A percentile compares a stretch with the other conserved stretches of the same genome.
Evolutionary conservation across 2,888 invertebrate genomes (phyloP).

Genomic region (Pseudoips prasinana): DNA sequence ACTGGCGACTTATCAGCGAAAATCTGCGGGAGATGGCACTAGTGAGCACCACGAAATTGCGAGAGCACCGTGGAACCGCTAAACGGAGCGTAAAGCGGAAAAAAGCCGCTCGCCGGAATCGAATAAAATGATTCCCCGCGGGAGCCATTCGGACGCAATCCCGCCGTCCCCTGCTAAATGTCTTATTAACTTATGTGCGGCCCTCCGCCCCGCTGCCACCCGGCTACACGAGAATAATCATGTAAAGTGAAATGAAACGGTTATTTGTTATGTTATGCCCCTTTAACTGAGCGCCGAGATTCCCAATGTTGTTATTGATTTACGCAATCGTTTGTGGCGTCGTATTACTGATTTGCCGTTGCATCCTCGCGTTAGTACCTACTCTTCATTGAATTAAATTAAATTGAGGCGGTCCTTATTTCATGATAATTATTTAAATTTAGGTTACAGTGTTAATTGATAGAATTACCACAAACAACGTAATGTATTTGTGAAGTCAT

Average conservation of each 20-base stretch:
- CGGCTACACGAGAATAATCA: conserved; percentile 77
- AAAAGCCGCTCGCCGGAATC: conserved; percentile 83
- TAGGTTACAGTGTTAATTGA: conserved; percentile 10
- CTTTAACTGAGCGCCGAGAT: conserved; percentile 65
- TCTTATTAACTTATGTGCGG: conserved; percentile 80
- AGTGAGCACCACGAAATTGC: conserved; percentile 56
- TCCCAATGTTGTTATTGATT: conserved; percentile 63
- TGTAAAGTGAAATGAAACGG: conserved; percentile 83
- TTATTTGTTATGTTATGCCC: conserved; percentile 79
- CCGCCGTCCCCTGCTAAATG: conserved; percentile 81
- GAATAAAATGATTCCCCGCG: conserved; percentile 88
- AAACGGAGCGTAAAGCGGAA: conserved; percentile 79
- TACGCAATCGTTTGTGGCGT: conserved; percentile 59
- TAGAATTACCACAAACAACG: no score
- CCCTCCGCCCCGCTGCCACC: conserved; percentile 49
- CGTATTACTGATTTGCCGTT: conserved; percentile 37
- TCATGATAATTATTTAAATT: no score
- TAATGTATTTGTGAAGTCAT: no score
- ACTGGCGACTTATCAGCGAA: conserved; percentile 40
- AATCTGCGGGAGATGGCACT: conserved; percentile 33
- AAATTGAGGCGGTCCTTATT: no score
- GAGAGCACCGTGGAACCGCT: conserved; percentile 62
- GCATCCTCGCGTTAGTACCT: conserved; percentile 14
- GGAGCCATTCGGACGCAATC: conserved; percentile 86
- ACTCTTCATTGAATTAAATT: no score